phyloP scores from a whole-genome alignment of 2,888 invertebrate genomes.

The Byasa hedistus region DNA sequence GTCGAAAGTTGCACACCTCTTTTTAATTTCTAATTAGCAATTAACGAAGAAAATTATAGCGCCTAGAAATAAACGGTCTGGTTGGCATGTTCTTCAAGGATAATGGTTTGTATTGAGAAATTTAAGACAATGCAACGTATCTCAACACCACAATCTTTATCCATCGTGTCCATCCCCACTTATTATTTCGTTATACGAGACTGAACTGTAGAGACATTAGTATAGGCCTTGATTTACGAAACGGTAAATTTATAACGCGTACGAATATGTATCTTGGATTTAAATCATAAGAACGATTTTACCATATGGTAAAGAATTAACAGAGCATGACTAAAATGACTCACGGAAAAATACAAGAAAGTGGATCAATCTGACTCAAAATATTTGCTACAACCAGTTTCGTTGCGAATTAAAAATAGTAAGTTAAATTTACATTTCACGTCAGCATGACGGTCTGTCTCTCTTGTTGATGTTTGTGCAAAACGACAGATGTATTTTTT shows the following conservation, averaged over 20 bases:
- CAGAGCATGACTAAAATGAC: constrained; percentile 27
- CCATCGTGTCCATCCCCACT: constrained; percentile 27
- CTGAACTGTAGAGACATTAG: constrained; percentile 5
- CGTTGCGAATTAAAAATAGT: background rate
- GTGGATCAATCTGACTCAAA: constrained; percentile 17
- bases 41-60: constrained; percentile 37
- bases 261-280: constrained; percentile 12
- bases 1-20: constrained; percentile 8
- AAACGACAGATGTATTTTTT: no score
- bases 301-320: constrained; percentile 4
- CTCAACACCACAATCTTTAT: constrained; percentile 33
- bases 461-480: no score
- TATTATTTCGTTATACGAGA: constrained; percentile 16
- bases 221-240: constrained; percentile 21
- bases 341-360: constrained; percentile 27
- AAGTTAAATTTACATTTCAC: no score
- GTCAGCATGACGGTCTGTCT: no score
- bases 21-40: constrained; percentile 25
- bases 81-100: constrained; percentile 60
- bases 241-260: background rate
- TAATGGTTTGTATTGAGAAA: constrained; percentile 49
- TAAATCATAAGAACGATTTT: constrained; percentile 12
- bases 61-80: constrained; percentile 64
- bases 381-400: constrained; percentile 3
- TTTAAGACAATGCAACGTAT: constrained; percentile 55